Evolutionary conservation across 2,888 invertebrate species (phyloP), one percentile per base, ranked within the genome.

Genomic region (Hydrotaea diabolus): DNA sequence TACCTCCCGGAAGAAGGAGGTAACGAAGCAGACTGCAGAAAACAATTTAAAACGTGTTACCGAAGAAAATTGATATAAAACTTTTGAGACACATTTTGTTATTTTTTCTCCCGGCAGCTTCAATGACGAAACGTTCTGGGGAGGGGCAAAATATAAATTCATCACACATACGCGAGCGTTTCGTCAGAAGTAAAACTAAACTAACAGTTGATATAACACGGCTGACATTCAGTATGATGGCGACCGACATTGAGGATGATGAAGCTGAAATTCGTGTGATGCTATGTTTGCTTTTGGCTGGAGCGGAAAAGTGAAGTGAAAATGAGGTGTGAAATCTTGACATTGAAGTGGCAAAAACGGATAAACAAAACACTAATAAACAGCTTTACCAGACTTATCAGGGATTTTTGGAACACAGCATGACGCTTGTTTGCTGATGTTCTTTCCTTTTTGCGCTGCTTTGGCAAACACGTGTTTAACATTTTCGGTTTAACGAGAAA

Each of bases 281-380:
- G 31, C 26, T 7, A 1, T 59, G 59, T 26, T 8, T 23, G 26
- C 15, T 2, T 9, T 13, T 26, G 55, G 26, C 15, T 59, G 26
- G 55, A 5, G 21, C 1, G 2, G 26, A n/a, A 53, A 71, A 53
- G 53, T 71, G 71, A 71, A 71, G 53, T 53, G 71, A 53, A 53
- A 53, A 71, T 71, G 71, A 71, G 71, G 71, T 71, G 71, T 71
- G 49, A 53, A 71, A 71, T 49, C 69, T 49, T 69, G 69, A 69
- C 71, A 53, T 53, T 71, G 53, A 17, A 53, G 71, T 53, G 49
- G n/a, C 26, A 53, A 49, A 53, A 53, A 49, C 49, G 49, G 69
- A 69, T 69, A 23, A 49, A 69, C 69, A 69, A 23, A 69, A 46
- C 26, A 69, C 43, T 23, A 69, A 49, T 49, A 69, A 69, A 23